Base-by-base conservation (phyloP, 2,113 vertebrate species). In the Trichomycterus rosablanca region DNA sequence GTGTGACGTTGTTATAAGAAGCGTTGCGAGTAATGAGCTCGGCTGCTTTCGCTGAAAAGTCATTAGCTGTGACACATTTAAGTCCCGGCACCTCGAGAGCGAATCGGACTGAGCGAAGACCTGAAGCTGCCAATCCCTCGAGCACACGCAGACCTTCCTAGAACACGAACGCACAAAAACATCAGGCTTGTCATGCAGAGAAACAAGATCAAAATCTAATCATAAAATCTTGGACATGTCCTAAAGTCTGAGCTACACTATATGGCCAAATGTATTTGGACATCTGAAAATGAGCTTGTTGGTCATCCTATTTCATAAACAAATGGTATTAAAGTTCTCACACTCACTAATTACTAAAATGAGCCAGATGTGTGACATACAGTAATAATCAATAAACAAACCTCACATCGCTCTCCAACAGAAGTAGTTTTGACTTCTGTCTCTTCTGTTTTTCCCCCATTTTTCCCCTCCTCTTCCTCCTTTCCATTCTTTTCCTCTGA, bases 61-160 rank as follows among this genome's bases (percentile, higher is more conserved):
- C 94, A 0, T 93, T 94, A 72, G 94, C 92, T 10, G 93, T 83
- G 58, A 97, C 68, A 0, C 75, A 84, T 3, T 14, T 77, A 9
- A 97, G 85, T 1, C 94, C 94, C 0, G 94, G 94, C 3, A 97
- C 88, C 73, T 97, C 94, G 1, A 80, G 81, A 22, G 92, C 91
- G 1, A 97, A 97, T 3, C 94, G 90, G 7, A 97, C 87, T 0
- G 94, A 97, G 22, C 94, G 91, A 1, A 97, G 78, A 1, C 93
- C 94, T 0, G 93, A 97, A 1, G 94, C 94, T 0, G 94, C 90
- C 69, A 97, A 76, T 0, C 87, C 94, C 77, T 97, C 94, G 66
- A 97, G 78, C 7, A 97, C 86, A 1, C 77, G 77, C 1, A 97
- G 78, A 1, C 89, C 90, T 0, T 80, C 83, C 89, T 90, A 59